These are phyloP conservation scores for Xylota segnis DNA, from an alignment of 2,888 invertebrate species.

Conservation along the genomic window DNA sequence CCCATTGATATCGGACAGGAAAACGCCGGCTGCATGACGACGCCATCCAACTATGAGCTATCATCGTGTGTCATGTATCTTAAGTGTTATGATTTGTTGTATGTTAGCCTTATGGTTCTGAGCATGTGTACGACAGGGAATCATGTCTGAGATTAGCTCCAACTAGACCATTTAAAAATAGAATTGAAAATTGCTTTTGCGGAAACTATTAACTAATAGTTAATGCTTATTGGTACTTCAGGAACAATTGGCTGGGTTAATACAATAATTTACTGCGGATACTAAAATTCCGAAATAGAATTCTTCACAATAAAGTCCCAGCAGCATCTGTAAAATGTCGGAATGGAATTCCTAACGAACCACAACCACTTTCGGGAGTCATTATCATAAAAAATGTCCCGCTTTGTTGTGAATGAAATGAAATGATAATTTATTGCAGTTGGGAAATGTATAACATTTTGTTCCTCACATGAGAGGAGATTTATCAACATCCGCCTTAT, in stretches of 20 bases:
- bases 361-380: constrained; percentile 1
- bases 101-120: neutral
- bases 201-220: neutral
- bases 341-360: neutral
- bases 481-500: neutral
- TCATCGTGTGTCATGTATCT: constrained; percentile 37
- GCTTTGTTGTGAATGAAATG: neutral
- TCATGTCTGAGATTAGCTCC: neutral
- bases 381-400: constrained; percentile 3
- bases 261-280: neutral
- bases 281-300: neutral
- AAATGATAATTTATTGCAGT: neutral
- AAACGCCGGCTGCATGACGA: constrained; percentile 8
- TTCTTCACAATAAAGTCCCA: constrained; percentile 1
- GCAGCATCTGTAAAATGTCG: neutral
- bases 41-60: constrained; percentile 2
- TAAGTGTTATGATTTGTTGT: constrained; percentile 50
- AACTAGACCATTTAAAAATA: neutral
- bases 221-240: neutral
- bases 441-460: neutral
- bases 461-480: neutral
- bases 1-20: constrained; percentile 16
- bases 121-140: neutral
- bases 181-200: neutral
- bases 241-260: neutral